These are phyloP conservation scores for Myxocyprinus asiaticus DNA, from an alignment of 2,113 vertebrate species.

Conservation along the genomic window DNA sequence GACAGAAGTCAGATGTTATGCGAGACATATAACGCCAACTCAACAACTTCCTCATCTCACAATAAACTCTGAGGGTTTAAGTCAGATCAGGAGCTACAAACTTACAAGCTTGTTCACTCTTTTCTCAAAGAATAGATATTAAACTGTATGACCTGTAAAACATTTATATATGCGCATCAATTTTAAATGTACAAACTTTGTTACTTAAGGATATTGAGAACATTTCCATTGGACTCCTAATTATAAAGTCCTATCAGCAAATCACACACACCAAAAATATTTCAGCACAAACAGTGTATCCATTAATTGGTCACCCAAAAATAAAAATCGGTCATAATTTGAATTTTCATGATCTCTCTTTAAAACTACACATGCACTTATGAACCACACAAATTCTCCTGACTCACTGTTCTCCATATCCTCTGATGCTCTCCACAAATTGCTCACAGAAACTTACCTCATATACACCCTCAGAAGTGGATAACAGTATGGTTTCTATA, in stretches of 20 bases:
- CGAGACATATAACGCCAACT: background rate
- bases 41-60: constrained; percentile 9
- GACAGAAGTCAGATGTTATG: constrained; percentile 9
- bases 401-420: background rate
- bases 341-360: no score
- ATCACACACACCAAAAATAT: background rate
- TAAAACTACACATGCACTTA: background rate
- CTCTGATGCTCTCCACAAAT: background rate
- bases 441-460: constrained; percentile 10
- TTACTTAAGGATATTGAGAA: background rate
- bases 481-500: constrained; percentile 40
- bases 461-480: background rate
- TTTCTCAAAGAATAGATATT: background rate
- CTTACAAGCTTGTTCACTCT: background rate
- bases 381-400: background rate
- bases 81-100: background rate
- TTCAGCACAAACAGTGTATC: no score
- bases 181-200: background rate
- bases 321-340: no score
- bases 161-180: background rate
- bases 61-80: background rate
- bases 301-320: no score
- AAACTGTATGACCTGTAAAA: background rate
- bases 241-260: background rate
- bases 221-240: no score